Conservation (phyloP, 2,113 vertebrate species). For the Plecotus auritus region DNA sequence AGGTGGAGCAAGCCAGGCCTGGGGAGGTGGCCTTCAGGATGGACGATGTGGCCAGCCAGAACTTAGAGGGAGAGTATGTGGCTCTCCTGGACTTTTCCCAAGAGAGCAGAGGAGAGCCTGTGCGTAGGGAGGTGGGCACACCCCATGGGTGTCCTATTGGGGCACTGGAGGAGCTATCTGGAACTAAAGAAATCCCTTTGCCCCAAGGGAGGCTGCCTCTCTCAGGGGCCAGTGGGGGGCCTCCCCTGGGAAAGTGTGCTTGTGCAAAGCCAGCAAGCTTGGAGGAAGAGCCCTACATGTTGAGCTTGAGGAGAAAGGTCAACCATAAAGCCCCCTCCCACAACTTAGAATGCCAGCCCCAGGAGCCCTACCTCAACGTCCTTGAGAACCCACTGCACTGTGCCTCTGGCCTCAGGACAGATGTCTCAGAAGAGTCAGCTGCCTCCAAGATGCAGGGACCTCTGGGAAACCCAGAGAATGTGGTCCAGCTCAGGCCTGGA, state of each 20-base stretch:
- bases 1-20: conserved; percentile 77
- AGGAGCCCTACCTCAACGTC: conserved; percentile 82
- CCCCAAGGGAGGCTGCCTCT: not conserved
- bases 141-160: not conserved
- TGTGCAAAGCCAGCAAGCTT: conserved; percentile 68
- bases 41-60: conserved; percentile 78
- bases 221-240: not conserved
- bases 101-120: conserved; percentile 59
- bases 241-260: conserved; percentile 35
- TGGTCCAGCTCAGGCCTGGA: not conserved
- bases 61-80: conserved; percentile 89
- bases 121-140: not conserved
- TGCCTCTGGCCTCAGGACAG: conserved; percentile 71
- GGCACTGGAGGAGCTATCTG: not conserved
- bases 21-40: conserved; percentile 76
- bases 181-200: rapidly evolving
- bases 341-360: conserved; percentile 79
- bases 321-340: conserved; percentile 67
- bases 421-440: conserved; percentile 80
- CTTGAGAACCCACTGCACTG: conserved; percentile 80
- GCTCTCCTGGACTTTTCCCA: conserved; percentile 87
- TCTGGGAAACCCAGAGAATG: not conserved
- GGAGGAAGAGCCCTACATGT: conserved; percentile 82
- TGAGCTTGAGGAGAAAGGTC: conserved; percentile 79
- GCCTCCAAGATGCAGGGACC: not conserved